A percentile compares a stretch with the other conserved stretches of the same genome.
phyloP scores from a whole-genome alignment of 2,113 vertebrate species.

The Carlito syrichta region DNA sequence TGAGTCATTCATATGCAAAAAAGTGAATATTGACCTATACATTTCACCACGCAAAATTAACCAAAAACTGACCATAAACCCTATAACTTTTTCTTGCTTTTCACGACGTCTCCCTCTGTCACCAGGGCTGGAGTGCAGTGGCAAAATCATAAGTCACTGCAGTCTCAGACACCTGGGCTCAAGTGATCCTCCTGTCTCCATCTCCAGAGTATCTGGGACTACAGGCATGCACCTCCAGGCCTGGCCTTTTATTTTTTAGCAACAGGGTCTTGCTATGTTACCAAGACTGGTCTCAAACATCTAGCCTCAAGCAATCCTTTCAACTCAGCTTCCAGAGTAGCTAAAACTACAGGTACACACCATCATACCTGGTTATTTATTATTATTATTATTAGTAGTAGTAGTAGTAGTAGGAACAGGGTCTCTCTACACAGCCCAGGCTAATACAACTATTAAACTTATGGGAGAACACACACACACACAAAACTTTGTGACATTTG shows the following conservation, averaged over 20 bases:
- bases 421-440: background rate
- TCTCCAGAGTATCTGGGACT: background rate
- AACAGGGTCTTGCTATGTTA: background rate
- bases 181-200: background rate
- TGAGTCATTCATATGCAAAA: rapidly evolving
- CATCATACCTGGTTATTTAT: too few species aligned
- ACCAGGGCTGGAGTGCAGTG: background rate
- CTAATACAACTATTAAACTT: background rate
- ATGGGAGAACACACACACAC: background rate
- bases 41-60: background rate
- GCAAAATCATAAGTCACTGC: background rate
- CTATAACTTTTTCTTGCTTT: too few species aligned
- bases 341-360: too few species aligned
- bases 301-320: too few species aligned
- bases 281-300: too few species aligned
- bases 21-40: background rate
- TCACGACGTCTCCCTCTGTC: background rate
- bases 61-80: background rate
- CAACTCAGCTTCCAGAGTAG: too few species aligned
- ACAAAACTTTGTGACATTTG: background rate
- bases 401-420: background rate
- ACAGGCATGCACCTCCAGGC: background rate
- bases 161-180: background rate
- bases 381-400: too few species aligned
- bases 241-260: background rate